Conservation (phyloP, 2,888 invertebrate genomes). For the Proisotoma minuta region DNA sequence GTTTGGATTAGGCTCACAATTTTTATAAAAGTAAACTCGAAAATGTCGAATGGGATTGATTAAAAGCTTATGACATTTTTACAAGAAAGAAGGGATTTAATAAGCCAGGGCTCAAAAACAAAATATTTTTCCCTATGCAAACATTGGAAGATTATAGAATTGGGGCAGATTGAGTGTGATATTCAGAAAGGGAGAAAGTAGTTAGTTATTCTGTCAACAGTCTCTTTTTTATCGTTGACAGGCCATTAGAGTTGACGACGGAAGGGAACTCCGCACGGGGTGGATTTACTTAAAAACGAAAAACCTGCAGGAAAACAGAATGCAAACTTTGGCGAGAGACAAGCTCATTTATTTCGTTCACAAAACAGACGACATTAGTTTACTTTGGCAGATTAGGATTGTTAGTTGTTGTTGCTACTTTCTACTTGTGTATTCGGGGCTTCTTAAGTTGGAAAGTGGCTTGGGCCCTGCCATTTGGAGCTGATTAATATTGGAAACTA, state of each 20-base stretch:
- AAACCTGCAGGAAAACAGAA: constrained; percentile 12
- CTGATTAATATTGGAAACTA: too few relatives aligned
- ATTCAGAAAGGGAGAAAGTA: constrained; percentile 13
- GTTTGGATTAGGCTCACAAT: too few relatives aligned
- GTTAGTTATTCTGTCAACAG: constrained; percentile 19
- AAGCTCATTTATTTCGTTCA: constrained; percentile 15
- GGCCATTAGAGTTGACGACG: constrained; percentile 8
- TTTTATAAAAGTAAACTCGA: too few relatives aligned
- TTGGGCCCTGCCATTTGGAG: too few relatives aligned
- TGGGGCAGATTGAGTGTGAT: constrained; percentile 14
- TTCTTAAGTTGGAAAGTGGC: not conserved
- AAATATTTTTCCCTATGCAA: too few relatives aligned
- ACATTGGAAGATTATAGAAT: not conserved
- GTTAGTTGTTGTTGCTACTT: constrained; percentile 5
- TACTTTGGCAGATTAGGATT: constrained; percentile 18
- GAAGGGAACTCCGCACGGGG: not conserved
- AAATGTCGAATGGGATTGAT: too few relatives aligned
- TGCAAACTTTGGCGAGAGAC: constrained; percentile 12
- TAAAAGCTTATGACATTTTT: too few relatives aligned
- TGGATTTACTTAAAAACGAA: constrained; percentile 3
- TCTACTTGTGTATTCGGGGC: too few relatives aligned
- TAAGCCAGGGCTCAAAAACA: too few relatives aligned
- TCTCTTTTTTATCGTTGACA: constrained; percentile 19
- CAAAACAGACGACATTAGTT: constrained; percentile 16
- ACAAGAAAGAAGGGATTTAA: too few relatives aligned